Evolutionary conservation across 2,797 vertebrate genomes (phyloP).

Genomic region (Arctocebus calabarensis): DNA sequence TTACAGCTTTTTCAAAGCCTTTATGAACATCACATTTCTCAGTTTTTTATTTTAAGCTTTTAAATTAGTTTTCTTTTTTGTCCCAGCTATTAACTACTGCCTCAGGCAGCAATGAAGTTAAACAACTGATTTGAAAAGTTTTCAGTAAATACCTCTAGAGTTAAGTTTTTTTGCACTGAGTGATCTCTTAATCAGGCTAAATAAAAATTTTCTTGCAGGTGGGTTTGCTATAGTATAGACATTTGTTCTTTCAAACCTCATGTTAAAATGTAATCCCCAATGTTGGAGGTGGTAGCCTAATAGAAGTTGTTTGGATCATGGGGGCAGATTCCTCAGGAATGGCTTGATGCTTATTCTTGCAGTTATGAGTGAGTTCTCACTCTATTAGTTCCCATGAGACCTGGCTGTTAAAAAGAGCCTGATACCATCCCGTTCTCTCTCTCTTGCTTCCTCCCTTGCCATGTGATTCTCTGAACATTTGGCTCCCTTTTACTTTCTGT

Average conservation of each 20-base stretch:
- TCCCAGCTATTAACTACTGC: background rate
- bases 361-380: background rate
- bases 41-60: slow-evolving; percentile 23
- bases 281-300: background rate
- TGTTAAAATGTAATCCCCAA: background rate
- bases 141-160: background rate
- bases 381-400: background rate
- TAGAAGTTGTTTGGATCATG: background rate
- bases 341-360: background rate
- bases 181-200: background rate
- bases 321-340: background rate
- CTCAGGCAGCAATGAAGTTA: slow-evolving; percentile 37
- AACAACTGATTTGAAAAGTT: background rate
- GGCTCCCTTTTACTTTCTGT: background rate
- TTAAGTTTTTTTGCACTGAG: background rate
- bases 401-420: background rate
- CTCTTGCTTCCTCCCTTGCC: background rate
- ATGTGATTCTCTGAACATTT: background rate
- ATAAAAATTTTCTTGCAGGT: background rate
- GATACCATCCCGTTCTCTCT: background rate
- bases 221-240: background rate
- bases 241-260: background rate
- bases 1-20: background rate
- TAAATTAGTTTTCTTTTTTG: background rate
- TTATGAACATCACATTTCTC: background rate